Percentiles rank a stretch among this genome's conserved stretches.
These are phyloP conservation scores for Brenthis hecate DNA, from an alignment of 2,888 invertebrate genomes.

Conservation along the genomic window DNA sequence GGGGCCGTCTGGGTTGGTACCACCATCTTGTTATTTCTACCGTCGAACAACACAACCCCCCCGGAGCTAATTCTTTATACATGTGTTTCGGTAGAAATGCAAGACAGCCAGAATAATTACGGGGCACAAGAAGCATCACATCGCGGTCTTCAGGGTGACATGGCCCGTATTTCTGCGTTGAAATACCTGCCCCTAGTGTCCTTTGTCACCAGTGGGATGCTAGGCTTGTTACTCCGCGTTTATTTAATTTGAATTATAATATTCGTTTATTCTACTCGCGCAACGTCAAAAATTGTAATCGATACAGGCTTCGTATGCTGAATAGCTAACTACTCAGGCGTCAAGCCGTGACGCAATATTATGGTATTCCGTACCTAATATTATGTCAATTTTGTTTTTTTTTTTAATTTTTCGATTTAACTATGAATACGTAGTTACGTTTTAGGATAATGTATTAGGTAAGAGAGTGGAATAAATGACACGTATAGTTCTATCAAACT, in stretches of 20 bases:
- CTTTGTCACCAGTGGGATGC: background rate
- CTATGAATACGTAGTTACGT: background rate
- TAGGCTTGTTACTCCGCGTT: background rate
- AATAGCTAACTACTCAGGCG: too few relatives aligned
- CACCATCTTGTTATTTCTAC: constrained; percentile 12
- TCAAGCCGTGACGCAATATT: too few relatives aligned
- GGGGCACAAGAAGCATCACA: constrained; percentile 5
- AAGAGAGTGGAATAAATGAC: constrained; percentile 13
- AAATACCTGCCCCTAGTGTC: constrained; percentile 1
- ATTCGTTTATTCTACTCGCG: background rate
- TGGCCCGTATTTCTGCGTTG: background rate
- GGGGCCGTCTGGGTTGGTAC: constrained; percentile 9
- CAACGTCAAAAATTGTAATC: background rate
- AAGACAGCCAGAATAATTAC: constrained; percentile 7
- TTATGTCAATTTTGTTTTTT: too few relatives aligned
- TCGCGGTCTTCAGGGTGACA: constrained; percentile 1
- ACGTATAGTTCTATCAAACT: background rate
- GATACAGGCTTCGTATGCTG: too few relatives aligned
- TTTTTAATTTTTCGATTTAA: too few relatives aligned
- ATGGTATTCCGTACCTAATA: too few relatives aligned
- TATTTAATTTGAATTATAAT: constrained; percentile 1
- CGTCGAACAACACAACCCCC: background rate
- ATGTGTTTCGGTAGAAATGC: constrained; percentile 15
- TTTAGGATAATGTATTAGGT: constrained; percentile 1
- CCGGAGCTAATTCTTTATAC: background rate